Conservation (phyloP, 2,113 vertebrate genomes). For the Manacus vitellinus region DNA sequence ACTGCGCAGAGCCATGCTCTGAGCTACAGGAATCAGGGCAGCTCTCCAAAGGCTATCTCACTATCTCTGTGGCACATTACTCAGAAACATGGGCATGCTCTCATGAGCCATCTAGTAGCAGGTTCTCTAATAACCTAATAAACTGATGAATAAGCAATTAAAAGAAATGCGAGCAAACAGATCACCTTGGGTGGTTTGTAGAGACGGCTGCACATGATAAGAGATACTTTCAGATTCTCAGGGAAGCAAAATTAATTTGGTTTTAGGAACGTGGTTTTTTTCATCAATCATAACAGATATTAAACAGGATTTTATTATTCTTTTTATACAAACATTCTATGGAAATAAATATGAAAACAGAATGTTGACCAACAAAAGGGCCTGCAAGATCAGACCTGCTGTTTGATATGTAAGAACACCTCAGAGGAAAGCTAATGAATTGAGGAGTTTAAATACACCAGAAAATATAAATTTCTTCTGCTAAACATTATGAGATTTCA, state of each 20-base stretch:
- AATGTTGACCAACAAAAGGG: not conserved
- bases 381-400: not conserved
- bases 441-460: not conserved
- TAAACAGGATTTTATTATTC: not conserved
- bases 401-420: not conserved
- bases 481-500: not conserved
- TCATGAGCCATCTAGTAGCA: not conserved
- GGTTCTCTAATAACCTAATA: not conserved
- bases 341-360: not conserved
- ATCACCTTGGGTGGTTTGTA: not conserved
- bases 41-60: not conserved
- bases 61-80: not conserved
- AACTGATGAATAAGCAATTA: not conserved
- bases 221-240: not conserved
- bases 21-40: not conserved
- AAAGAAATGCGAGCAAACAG: constrained; percentile 13
- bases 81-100: not conserved
- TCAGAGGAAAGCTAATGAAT: not conserved
- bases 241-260: not conserved
- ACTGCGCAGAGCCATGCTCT: not conserved
- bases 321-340: not conserved
- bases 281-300: not conserved
- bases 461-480: not conserved
- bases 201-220: not conserved
- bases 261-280: not conserved